Base-by-base conservation (phyloP, 2,113 vertebrate species). In the Falco punctatus region DNA sequence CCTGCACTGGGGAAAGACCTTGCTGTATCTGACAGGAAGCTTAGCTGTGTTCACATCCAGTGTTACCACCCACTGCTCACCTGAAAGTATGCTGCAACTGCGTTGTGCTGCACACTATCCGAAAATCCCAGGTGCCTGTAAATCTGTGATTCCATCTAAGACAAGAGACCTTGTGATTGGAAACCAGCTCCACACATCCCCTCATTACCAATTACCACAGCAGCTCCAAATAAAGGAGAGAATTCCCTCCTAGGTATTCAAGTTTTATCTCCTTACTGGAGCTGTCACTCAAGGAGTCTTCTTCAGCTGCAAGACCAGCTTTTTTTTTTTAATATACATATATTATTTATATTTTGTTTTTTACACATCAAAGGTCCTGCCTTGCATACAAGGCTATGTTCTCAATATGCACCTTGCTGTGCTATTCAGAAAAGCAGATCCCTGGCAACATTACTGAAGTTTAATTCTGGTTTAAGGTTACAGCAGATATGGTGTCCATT, bases 71-170 rank as follows among this genome's bases (percentile, higher is more conserved):
- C 88, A 55, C 38, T 49, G 91, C 91, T 86, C 86, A 92, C 91
- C 86, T 94, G 75, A 70, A 82, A 88, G 93, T 51, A 73, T 30
- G 77, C 66, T 75, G 80, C 86, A 90, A 80, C 57, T 72, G 75
- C 10, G 5, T 26, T 59, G 80, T 80, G 82, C 86, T 92, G 93
- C 67, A 65, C 54, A 57, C 83, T 92, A 96, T 59, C 86, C 9
- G 16, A 88, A 88, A 92, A 72, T 74, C 80, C 66, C 86, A 65
- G 40, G 67, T 90, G 61, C 79, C 88, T 95, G 82, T 74, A 85
- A 75, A 94, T 77, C 86, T 88, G 86, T 80, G 66, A 92, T 82
- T 90, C 65, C 88, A 95, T 91, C 71, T 80, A 94, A 95, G 92
- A 90, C 80, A 95, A 91, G 75, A 96, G 75, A 96, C 75, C 80